Base-by-base conservation (phyloP, 2,888 invertebrate genomes). In the Shargacucullia verbasci region DNA sequence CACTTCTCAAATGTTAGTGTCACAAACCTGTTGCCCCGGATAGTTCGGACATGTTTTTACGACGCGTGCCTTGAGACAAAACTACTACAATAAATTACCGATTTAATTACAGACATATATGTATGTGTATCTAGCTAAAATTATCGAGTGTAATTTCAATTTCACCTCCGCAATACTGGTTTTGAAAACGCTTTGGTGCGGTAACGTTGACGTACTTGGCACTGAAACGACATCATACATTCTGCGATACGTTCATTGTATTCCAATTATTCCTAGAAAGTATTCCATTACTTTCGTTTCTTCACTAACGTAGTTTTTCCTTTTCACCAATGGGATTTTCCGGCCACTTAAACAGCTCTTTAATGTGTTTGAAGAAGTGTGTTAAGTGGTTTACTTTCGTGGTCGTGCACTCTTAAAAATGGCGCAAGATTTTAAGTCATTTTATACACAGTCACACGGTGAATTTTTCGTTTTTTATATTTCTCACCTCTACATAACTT, bases 231-330 rank as follows among this genome's bases (percentile, higher is more conserved):
- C 53, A 71, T 70, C 66, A 70, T 63, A 39, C 47, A 52, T 59
- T 49, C 38, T 49, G 12, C 31, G 15, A 37, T 40, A 67, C 45
- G 53, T 35, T 35, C 65, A 46, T 67, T 70, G 71, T 67, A 38
- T 65, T 39, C 13, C 11, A 58, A 64, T 29, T 31, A 27, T 70
- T 67, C 48, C 34, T 38, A 31, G 45, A 64, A 67, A 64, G 35
- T 20, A 20, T 20, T 20, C 20, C 14, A 0, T n/a, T 7, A 53
- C 66, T 70, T 67, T 70, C 53, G 6, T 29, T 64, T 70, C 43
- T 45, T 13, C 11, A 31, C 12, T 34, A 15, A 52, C n/a, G 14
- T 49, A 27, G 37, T 33, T 43, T 58, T 67, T 53, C 40, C 34
- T 43, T 34, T 14, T 20, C 34, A 9, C n/a, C 10, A 1, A 0